These are phyloP conservation scores for Crossocerus cetratus DNA, from an alignment of 2,888 invertebrate species.

Conservation along the genomic window DNA sequence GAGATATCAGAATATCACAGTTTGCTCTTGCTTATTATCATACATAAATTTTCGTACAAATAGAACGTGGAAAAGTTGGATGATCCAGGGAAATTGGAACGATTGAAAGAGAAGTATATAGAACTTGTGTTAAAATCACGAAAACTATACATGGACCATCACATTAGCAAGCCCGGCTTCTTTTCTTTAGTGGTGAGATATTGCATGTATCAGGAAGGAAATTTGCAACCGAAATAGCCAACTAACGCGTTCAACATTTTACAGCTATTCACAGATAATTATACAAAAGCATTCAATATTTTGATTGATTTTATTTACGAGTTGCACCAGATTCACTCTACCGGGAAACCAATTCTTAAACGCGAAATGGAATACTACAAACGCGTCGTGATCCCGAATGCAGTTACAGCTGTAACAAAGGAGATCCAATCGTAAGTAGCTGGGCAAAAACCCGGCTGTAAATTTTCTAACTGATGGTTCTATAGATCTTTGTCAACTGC, in stretches of 20 bases:
- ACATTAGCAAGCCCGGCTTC: conserved; percentile 70
- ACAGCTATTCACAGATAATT: conserved; percentile 65
- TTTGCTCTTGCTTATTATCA: neutral
- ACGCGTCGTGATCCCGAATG: conserved; percentile 47
- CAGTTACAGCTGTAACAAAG: conserved; percentile 44
- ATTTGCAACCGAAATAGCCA: conserved; percentile 4
- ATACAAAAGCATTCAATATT: conserved; percentile 48
- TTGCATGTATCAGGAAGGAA: neutral
- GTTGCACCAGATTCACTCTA: conserved; percentile 41
- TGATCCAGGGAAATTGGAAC: conserved; percentile 19
- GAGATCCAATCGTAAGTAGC: conserved; percentile 55
- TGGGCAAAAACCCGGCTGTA: neutral
- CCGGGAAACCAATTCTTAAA: conserved; percentile 42
- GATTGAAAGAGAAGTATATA: conserved; percentile 61
- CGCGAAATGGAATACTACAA: conserved; percentile 56
- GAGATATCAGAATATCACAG: neutral
- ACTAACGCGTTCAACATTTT: conserved; percentile 1
- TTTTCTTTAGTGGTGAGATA: conserved; percentile 67
- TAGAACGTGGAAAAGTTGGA: neutral
- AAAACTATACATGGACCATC: conserved; percentile 66
- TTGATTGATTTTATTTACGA: conserved; percentile 55
- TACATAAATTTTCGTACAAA: no score
- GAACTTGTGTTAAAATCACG: conserved; percentile 65
- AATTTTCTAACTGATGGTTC: conserved; percentile 12
- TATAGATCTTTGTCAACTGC: conserved; percentile 53